These are phyloP conservation scores for Scaptodrosophila lebanonensis DNA, from an alignment of 1,140 invertebrate genomes.

Conservation along the genomic window DNA sequence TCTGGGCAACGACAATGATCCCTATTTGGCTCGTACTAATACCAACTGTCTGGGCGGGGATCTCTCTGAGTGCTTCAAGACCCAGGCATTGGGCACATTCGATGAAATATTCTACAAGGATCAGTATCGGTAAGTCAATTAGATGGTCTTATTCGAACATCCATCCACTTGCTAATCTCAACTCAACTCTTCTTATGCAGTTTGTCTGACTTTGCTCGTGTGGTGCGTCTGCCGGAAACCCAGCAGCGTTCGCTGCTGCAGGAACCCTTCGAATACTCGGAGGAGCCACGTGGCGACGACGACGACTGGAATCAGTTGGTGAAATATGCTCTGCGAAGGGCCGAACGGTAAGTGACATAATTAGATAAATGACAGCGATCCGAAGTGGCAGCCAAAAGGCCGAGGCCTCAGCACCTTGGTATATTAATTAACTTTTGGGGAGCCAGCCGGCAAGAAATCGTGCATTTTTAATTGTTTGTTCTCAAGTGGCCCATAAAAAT, in stretches of 20 bases:
- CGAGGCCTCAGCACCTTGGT: neutral
- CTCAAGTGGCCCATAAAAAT: too few relatives aligned
- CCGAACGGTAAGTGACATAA: conserved; percentile 80
- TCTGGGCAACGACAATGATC: conserved; percentile 84
- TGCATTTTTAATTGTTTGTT: too few relatives aligned
- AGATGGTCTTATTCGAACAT: neutral
- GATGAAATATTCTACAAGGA: conserved; percentile 86
- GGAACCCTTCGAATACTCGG: conserved; percentile 84
- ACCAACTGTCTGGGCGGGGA: conserved; percentile 85
- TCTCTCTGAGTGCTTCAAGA: conserved; percentile 89
- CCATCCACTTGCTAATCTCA: neutral
- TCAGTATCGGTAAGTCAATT: conserved; percentile 78
- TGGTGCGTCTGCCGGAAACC: conserved; percentile 82
- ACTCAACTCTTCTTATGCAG: conserved; percentile 53
- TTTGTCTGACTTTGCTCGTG: conserved; percentile 83
- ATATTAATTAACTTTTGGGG: too few relatives aligned
- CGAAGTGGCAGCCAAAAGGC: conserved; percentile 24
- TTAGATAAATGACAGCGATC: conserved; percentile 48
- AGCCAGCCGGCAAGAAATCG: too few relatives aligned
- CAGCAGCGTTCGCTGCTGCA: conserved; percentile 81
- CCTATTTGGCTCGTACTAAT: conserved; percentile 85
- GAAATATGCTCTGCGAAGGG: conserved; percentile 84
- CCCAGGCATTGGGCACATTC: conserved; percentile 83
- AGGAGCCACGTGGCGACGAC: conserved; percentile 82
- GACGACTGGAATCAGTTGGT: conserved; percentile 87